Evolutionary conservation across 2,797 vertebrate genomes (phyloP).

Genomic region (Lycodopsis pacificus): DNA sequence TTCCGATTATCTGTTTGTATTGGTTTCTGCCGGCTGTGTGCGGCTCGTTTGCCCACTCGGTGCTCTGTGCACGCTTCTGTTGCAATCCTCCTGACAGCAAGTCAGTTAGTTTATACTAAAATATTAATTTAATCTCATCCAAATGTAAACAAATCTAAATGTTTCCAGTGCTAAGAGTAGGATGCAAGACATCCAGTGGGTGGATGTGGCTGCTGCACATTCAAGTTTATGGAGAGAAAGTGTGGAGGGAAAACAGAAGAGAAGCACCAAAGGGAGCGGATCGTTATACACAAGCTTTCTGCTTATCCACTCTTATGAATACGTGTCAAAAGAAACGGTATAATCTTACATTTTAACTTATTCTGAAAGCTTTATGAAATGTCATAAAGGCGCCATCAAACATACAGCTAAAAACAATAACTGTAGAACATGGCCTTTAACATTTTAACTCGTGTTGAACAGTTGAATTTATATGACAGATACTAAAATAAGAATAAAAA

Average conservation of each 20-base stretch:
- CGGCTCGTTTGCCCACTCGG: constrained; percentile 42
- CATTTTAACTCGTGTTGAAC: neutral
- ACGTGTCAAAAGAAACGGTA: neutral
- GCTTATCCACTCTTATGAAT: constrained; percentile 11
- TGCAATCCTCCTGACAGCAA: constrained; percentile 62
- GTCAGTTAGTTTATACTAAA: constrained; percentile 59
- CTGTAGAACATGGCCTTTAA: neutral
- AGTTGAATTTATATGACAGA: neutral
- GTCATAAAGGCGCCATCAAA: neutral
- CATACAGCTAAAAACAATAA: neutral
- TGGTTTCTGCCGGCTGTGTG: constrained; percentile 57
- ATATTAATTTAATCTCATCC: constrained; percentile 65
- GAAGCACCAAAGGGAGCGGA: constrained; percentile 12
- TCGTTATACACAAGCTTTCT: constrained; percentile 39
- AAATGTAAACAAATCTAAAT: constrained; percentile 67
- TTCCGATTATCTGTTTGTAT: constrained; percentile 66
- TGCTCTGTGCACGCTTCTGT: constrained; percentile 34
- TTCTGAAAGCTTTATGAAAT: constrained; percentile 7
- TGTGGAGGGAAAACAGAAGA: neutral
- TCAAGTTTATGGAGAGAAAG: constrained; percentile 21
- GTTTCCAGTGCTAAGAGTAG: constrained; percentile 27
- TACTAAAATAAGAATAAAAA: neutral
- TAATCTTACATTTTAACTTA: neutral
- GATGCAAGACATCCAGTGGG: constrained; percentile 9
- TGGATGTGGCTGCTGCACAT: constrained; percentile 31